Base-by-base conservation (phyloP, 2,888 invertebrate species). In the Neoitamus cyanurus region DNA sequence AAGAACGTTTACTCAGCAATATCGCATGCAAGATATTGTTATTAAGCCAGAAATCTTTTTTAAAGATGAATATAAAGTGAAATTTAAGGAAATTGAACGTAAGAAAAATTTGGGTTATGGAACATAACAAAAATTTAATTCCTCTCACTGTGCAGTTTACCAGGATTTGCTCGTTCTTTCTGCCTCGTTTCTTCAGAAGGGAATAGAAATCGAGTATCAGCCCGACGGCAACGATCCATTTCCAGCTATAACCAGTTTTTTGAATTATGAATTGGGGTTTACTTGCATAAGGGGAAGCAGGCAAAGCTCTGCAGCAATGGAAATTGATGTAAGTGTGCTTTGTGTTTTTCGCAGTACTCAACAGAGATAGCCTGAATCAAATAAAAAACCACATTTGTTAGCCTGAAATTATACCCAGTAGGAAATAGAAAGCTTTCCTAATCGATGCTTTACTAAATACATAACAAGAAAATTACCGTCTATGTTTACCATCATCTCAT, bases 141-240 rank as follows among this genome's bases (percentile, higher is more conserved):
- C 28, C 36, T 77, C n/a, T 73, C 25, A 42, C 77, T 69, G 73
- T 78, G 13, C 25, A 85, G 85, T 68, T 36, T 86, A 86, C 46
- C 83, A 80, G 58, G 85, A 86, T 85, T 84, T 86, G 46, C 70
- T 86, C n/a, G 85, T 85, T n/a, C 36, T 86, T 73, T 83, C 85
- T 15, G 48, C 72, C 4, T 84, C 85, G 15, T 86, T 85, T 20
- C 34, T 20, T 58, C 48, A 36, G 13, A 72, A 34, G n/a, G 25
- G 25, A 9, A 31, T 83, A n/a, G 72, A 46, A 37, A 83, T 83
- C 25, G 78, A 85, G 9, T 30, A 15, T 11, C 77, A 58, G 58
- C 48, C 78, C n/a, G 34, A 78, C 30, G 77, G 46, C n/a, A 25
- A 78, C 30, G 77, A 69, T 9, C 77, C 83, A 58, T 78, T 37